Base-by-base conservation (phyloP, 2,797 vertebrate species). In the Sebastes nivosus region DNA sequence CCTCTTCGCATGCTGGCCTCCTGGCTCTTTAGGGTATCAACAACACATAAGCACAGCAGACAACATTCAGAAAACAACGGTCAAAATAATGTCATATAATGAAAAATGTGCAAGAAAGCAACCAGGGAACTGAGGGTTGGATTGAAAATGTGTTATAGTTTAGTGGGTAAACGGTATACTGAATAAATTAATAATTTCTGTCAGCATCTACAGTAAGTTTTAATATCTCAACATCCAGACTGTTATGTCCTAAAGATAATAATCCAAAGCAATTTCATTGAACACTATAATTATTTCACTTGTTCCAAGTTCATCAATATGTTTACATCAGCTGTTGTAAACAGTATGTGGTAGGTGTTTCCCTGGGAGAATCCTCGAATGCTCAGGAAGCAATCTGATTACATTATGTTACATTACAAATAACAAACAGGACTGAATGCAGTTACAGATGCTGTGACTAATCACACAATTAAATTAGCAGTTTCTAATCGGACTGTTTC, bases 1-100 rank as follows among this genome's bases (percentile, higher is more conserved):
- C 99, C 99, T 57, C 97, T 99, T 77, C 95, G 97, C 93, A 99
- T 99, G 96, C 96, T 99, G 91, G 97, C 97, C 3, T 98, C 98
- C 1, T 99, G 98, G 99, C 94, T 99, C 16, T 99, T 99, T 92
- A 98, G 97, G 97, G 99, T 97, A 94, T 93, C 11, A 61, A 54
- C 12, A 66, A 22, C 24, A 55, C 79, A 72, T 46, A 16, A 4
- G 12, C 54, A 65, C 52, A 3, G 20, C 13, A 36, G 6, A 46
- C 46, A 73, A 50, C 22, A 79, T 54, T 25, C 1, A 70, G 4
- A 81, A 69, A 58, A 50, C 46, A 50, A 7, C n/a, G 58, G 8
- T 70, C 22, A 46, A 10, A 42, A 11, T 42, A 1, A 52, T 5
- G 4, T 8, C 13, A 67, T 22, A 24, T 24, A 20, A 20, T 52